These are phyloP conservation scores for Schizopygopsis pylzovi DNA, from an alignment of 2,797 vertebrate species.

Conservation along the genomic window DNA sequence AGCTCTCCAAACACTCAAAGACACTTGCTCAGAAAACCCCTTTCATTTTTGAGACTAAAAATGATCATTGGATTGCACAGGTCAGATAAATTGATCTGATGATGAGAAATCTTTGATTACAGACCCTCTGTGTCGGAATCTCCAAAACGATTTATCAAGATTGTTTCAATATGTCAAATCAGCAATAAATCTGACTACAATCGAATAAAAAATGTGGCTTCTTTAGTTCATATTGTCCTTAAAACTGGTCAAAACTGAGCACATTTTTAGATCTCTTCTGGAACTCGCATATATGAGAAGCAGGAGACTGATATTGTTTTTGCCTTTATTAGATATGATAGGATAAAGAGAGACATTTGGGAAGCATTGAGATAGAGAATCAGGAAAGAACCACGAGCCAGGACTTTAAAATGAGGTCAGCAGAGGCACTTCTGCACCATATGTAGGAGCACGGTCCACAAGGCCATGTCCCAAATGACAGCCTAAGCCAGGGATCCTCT, in stretches of 20 bases:
- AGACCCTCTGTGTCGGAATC: not conserved
- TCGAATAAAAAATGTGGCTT: not conserved
- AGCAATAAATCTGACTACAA: not conserved
- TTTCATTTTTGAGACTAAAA: not conserved
- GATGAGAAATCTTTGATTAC: not conserved
- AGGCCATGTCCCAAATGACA: not conserved
- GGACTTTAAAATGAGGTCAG: not conserved
- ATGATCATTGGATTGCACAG: not conserved
- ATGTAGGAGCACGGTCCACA: not conserved
- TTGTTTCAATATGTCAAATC: slow-evolving; percentile 2
- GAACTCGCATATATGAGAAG: not conserved
- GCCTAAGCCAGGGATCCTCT: not conserved
- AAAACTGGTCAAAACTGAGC: not conserved
- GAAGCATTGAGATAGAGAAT: not conserved
- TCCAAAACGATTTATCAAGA: not conserved
- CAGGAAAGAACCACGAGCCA: not conserved
- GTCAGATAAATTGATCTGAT: not conserved
- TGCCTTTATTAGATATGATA: not conserved
- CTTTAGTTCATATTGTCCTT: not conserved
- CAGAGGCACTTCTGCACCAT: not conserved
- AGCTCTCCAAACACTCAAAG: slow-evolving; percentile 25
- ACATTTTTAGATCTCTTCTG: not conserved
- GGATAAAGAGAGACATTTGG: not conserved
- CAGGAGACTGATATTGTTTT: not conserved
- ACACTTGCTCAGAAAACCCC: not conserved